These are phyloP conservation scores for Drosophila paulistorum DNA, from an alignment of 1,140 invertebrate species.

Conservation along the genomic window DNA sequence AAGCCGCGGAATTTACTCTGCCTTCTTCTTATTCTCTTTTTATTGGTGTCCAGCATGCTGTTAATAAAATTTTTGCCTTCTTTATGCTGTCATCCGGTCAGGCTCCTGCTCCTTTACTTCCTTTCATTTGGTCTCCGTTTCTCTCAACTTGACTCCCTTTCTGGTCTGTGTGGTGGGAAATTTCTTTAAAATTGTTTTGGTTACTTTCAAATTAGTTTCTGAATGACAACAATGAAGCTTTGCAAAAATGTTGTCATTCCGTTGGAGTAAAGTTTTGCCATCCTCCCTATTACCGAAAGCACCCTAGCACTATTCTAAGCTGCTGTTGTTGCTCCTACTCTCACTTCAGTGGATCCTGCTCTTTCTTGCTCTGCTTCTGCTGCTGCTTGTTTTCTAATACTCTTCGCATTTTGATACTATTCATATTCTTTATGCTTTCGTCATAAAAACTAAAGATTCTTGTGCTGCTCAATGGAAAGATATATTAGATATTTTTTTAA, in stretches of 20 bases:
- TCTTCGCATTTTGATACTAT: not conserved
- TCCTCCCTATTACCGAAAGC: constrained; percentile 9
- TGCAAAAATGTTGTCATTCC: constrained; percentile 83
- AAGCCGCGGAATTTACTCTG: constrained; percentile 36
- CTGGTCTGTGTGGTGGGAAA: constrained; percentile 65
- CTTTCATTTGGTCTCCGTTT: not conserved
- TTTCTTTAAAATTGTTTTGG: constrained; percentile 83
- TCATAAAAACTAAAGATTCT: not conserved
- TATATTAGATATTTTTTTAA: too few relatives aligned
- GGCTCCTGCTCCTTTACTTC: constrained; percentile 16
- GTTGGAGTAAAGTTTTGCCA: constrained; percentile 70
- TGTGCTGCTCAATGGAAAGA: not conserved
- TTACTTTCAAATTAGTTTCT: constrained; percentile 83
- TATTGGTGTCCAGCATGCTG: constrained; percentile 78
- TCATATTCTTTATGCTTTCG: not conserved
- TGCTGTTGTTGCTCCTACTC: constrained; percentile 35
- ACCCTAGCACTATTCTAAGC: constrained; percentile 73
- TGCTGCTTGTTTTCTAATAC: constrained; percentile 13
- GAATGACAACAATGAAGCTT: constrained; percentile 83
- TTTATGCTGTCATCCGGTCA: constrained; percentile 64
- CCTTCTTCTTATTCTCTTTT: constrained; percentile 41
- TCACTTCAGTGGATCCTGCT: constrained; percentile 13
- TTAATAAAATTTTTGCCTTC: constrained; percentile 78
- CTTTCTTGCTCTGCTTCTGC: constrained; percentile 15
- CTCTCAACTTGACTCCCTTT: constrained; percentile 21